phyloP scores from a whole-genome alignment of 2,888 invertebrate genomes.

The Pseudanteris insignis region DNA sequence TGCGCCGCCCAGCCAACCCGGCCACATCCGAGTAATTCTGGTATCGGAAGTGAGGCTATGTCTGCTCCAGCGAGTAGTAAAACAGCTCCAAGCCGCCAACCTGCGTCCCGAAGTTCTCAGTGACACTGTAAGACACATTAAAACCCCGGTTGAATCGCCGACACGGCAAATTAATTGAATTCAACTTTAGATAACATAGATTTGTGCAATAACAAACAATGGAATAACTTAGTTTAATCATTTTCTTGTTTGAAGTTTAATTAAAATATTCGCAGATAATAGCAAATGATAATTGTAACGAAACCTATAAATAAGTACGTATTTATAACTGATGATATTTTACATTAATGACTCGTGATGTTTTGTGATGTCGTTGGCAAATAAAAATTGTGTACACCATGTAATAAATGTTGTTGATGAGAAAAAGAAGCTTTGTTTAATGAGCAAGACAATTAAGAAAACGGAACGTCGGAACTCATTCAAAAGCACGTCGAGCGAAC shows the following conservation, averaged over 20 bases:
- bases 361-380: slow-evolving; percentile 4
- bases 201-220: too few relatives aligned
- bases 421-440: slow-evolving; percentile 39
- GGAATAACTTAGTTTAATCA: too few relatives aligned
- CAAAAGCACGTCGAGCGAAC: slow-evolving; percentile 17
- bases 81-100: slow-evolving; percentile 68
- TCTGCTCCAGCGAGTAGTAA: slow-evolving; percentile 74
- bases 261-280: too few relatives aligned
- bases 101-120: slow-evolving; percentile 63
- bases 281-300: too few relatives aligned
- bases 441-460: slow-evolving; percentile 25
- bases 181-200: too few relatives aligned
- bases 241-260: neutral
- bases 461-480: slow-evolving; percentile 27
- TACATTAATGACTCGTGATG: slow-evolving; percentile 9
- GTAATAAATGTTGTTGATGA: slow-evolving; percentile 19
- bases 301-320: too few relatives aligned
- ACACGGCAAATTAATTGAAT: too few relatives aligned
- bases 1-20: slow-evolving; percentile 78
- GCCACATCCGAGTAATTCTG: slow-evolving; percentile 60
- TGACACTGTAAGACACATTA: slow-evolving; percentile 57
- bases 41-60: slow-evolving; percentile 68
- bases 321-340: slow-evolving; percentile 2
- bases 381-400: slow-evolving; percentile 18
- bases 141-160: too few relatives aligned